Evolutionary conservation across 1,140 invertebrate genomes (phyloP), one percentile per base, ranked within the genome.

Genomic region (Helicoverpa armigera): DNA sequence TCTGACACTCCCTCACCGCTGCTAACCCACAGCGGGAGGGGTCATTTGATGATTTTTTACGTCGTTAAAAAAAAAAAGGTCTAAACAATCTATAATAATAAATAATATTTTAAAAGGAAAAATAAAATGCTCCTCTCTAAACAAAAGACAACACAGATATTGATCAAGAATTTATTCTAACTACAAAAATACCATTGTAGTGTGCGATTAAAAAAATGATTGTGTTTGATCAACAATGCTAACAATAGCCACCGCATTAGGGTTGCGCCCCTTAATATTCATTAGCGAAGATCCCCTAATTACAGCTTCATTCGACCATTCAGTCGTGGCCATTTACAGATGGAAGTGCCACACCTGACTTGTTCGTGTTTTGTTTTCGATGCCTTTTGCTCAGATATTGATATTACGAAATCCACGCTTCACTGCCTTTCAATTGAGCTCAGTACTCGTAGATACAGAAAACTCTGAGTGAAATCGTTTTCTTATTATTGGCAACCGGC

Each of bases 181-280:
- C 69, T 79, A 79, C 53, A 79, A 69, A 79, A 79, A 79, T 70
- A 79, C 63, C 84, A 87, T 88, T 88, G 85, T 88, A 78, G 84
- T 85, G 76, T 70, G 51, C 80, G 87, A 90, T 92, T 87, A 89
- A 89, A 92, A 83, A 91, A 86, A 86, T 86, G 85, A 91, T 90
- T 85, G 86, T 86, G 87, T 86, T 90, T 91, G 90, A 90, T 90
- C 88, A 91, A 89, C 88, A 90, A 88, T 87, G 86, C 85, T 82
- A 87, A 90, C 89, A 91, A 91, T 89, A 80, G 80, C 76, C 84
- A 51, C 48, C 50, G 83, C 84, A 82, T 87, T 86, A 87, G 90
- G 90, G 91, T 87, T 85, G 86, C 83, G 81, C 91, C 92, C 89
- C 90, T 87, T 91, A 94, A 94, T 94, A 92, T 92, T 93, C 89